Conservation (phyloP, 2,113 vertebrate genomes). For the Chlorodrepanis virens region DNA sequence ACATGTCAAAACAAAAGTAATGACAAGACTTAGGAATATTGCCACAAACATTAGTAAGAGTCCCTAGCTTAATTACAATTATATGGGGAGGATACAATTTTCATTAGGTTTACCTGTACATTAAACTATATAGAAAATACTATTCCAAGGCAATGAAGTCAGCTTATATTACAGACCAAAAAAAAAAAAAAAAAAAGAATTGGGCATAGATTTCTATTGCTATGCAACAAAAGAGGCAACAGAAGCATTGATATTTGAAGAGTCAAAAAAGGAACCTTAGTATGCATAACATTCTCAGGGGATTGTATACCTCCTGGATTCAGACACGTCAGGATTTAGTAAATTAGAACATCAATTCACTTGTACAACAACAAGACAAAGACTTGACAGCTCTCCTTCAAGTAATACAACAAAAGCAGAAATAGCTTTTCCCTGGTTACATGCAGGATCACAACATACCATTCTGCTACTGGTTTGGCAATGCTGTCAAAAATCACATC, state of each 20-base stretch:
- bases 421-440: background rate
- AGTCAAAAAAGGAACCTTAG: background rate
- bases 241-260: background rate
- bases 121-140: background rate
- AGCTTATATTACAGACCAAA: background rate
- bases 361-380: background rate
- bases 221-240: background rate
- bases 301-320: background rate
- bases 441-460: constrained; percentile 73
- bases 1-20: background rate
- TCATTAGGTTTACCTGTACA: background rate
- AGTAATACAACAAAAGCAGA: background rate
- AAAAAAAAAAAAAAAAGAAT: background rate
- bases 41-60: background rate
- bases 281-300: background rate
- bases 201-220: background rate
- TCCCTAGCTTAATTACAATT: background rate
- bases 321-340: background rate
- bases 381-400: background rate
- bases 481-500: constrained; percentile 90
- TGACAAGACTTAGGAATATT: background rate
- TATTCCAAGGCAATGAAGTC: background rate
- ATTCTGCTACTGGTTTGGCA: constrained; percentile 93
- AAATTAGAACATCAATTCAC: background rate
- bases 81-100: background rate